phyloP scores from a whole-genome alignment of 2,797 vertebrate genomes.

The Holocentrus rufus region DNA sequence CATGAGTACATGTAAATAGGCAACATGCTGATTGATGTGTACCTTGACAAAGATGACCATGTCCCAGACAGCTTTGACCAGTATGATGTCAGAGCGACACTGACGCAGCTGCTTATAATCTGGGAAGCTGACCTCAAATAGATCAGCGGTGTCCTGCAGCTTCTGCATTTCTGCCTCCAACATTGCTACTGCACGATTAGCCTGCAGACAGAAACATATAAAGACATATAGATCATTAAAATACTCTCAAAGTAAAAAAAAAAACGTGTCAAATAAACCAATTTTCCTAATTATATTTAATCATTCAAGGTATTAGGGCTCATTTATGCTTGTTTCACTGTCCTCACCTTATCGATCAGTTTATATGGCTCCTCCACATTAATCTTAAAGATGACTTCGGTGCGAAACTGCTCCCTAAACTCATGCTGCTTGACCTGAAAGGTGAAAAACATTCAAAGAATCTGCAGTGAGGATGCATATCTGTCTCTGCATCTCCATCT shows the following conservation, averaged over 20 bases:
- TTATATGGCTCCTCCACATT: conserved; percentile 79
- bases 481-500: not conserved
- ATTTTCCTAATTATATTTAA: not conserved
- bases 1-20: not conserved
- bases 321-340: not conserved
- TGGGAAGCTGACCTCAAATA: conserved; percentile 84
- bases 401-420: conserved; percentile 85
- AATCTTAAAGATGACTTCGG: conserved; percentile 80
- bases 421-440: conserved; percentile 85
- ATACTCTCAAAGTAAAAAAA: not conserved
- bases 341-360: conserved; percentile 79
- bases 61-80: conserved; percentile 85
- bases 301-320: not conserved
- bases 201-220: conserved; percentile 65
- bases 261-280: too few species aligned
- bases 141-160: conserved; percentile 81
- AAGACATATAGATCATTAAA: conserved; percentile 5
- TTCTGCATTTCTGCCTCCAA: conserved; percentile 82
- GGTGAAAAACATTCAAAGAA: conserved; percentile 16
- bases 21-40: conserved; percentile 12
- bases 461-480: conserved; percentile 2
- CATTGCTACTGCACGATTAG: conserved; percentile 73
- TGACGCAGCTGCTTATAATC: conserved; percentile 85
- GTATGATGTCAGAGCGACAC: conserved; percentile 81
- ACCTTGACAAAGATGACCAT: conserved; percentile 85